phyloP scores from a whole-genome alignment of 1,140 invertebrate species.

The Drosophila lini region DNA sequence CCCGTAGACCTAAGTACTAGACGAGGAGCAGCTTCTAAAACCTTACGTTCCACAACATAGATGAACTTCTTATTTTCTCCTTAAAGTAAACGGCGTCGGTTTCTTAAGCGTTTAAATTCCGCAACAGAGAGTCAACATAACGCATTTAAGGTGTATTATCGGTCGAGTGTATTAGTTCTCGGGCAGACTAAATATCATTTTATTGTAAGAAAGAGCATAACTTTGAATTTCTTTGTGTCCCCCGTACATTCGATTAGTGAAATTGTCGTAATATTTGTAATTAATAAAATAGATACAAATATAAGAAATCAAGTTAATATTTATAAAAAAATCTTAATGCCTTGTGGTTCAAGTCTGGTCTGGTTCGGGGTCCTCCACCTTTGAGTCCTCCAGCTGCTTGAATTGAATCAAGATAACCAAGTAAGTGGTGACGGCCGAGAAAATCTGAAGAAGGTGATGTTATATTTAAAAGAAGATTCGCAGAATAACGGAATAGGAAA shows the following conservation, averaged over 20 bases:
- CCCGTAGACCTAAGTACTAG: constrained; percentile 30
- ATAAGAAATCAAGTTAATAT: constrained; percentile 28
- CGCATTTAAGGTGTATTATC: constrained; percentile 41
- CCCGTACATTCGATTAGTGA: constrained; percentile 56
- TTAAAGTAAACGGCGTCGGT: constrained; percentile 43
- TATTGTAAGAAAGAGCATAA: constrained; percentile 6
- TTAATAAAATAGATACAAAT: constrained; percentile 51
- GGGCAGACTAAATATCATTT: constrained; percentile 30
- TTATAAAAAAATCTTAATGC: neutral
- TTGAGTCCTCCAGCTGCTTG: constrained; percentile 81
- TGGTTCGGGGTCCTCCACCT: constrained; percentile 57
- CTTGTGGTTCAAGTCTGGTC: constrained; percentile 6
- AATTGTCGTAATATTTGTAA: constrained; percentile 74
- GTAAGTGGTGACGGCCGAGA: constrained; percentile 81
- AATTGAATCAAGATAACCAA: constrained; percentile 82
- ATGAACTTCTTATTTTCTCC: constrained; percentile 4
- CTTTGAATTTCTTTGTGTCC: constrained; percentile 22
- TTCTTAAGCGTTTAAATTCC: constrained; percentile 52
- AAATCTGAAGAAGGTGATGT: constrained; percentile 60
- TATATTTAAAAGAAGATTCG: neutral
- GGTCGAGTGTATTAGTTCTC: constrained; percentile 28
- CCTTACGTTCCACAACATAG: constrained; percentile 27
- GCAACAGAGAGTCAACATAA: constrained; percentile 16
- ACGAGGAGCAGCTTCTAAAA: constrained; percentile 21
- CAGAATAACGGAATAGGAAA: neutral